Base-by-base conservation (phyloP, 1,140 invertebrate genomes). In the Lepidurus packardi region DNA sequence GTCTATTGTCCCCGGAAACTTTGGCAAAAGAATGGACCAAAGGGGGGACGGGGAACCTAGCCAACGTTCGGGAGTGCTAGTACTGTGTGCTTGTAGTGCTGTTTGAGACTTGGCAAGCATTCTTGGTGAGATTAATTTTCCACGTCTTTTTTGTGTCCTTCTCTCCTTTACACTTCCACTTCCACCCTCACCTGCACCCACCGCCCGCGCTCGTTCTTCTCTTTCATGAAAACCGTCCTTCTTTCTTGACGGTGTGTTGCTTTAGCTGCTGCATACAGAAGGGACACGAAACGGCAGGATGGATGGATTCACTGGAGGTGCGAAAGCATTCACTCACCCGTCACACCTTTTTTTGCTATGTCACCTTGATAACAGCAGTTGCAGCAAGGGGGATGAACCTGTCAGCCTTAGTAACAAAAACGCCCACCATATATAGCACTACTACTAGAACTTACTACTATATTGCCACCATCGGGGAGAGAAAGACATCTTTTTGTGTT, bases 271-370 rank as follows among this genome's bases (percentile, higher is more conserved):
- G 34, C 34, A 4, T 34, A 65, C 53, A 65, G 16, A 65, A 13
- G 53, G 13, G 53, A 21, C 53, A 7, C 53, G n/a, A 65, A 34
- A 34, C 8, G 53, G 53, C 53, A 65, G 53, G 53, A 65, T 65
- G 53, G 53, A 65, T 65, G 53, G 53, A 65, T 16, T 16, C 53
- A 65, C 53, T 65, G 53, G 53, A 65, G 21, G 53, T 65, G 53
- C 21, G 21, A 65, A 65, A 65, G 53, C 53, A 21, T 65, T 65
- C 53, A 65, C 53, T 65, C 53, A 65, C 53, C 53, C 53, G 53
- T 65, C 53, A 65, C 53, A 65, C 53, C 53, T 65, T 65, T 65
- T 65, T 65, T 65, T 65, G 53, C 53, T 21, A n/a, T 65, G 53
- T 65, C 53, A 65, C 53, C 13, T 13, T 65, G 53, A 65, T 65